Percentiles rank a stretch among this genome's conserved stretches.
These are phyloP conservation scores for Nomada goodeniana DNA, from an alignment of 2,888 invertebrate genomes.

Conservation along the genomic window DNA sequence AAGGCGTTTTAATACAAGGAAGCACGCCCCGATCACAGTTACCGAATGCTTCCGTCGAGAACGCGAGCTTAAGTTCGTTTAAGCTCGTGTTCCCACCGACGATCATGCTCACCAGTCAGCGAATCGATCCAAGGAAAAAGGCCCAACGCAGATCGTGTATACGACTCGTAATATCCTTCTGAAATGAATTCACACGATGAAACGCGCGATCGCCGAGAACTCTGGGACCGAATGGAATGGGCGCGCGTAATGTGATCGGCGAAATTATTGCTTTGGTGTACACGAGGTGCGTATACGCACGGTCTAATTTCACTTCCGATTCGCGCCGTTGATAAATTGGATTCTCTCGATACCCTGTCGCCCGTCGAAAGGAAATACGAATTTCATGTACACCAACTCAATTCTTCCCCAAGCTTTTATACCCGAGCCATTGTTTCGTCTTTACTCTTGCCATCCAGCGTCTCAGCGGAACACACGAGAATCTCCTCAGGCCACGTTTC, in stretches of 20 bases:
- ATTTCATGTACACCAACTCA: no score
- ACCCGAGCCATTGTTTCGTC: no score
- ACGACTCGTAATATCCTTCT: not conserved
- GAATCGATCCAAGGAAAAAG: not conserved
- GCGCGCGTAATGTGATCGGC: not conserved
- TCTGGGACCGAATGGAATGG: conserved; percentile 26
- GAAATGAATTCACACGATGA: conserved; percentile 6
- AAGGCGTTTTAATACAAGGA: not conserved
- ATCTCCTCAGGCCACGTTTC: not conserved
- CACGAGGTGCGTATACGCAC: no score
- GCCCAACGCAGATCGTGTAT: not conserved
- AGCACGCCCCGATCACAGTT: not conserved
- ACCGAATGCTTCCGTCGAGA: not conserved
- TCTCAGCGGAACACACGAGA: not conserved
- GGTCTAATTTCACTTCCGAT: no score
- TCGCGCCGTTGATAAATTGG: no score
- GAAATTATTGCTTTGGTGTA: not conserved
- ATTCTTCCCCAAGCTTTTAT: no score
- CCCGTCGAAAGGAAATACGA: no score
- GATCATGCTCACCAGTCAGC: conserved; percentile 1
- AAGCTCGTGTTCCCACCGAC: conserved; percentile 12
- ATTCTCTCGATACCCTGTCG: no score
- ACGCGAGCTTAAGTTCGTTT: conserved; percentile 18
- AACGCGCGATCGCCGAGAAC: conserved; percentile 1
- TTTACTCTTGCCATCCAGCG: no score